Conservation (phyloP, 2,113 vertebrate species). For the Vulpes vulpes region DNA sequence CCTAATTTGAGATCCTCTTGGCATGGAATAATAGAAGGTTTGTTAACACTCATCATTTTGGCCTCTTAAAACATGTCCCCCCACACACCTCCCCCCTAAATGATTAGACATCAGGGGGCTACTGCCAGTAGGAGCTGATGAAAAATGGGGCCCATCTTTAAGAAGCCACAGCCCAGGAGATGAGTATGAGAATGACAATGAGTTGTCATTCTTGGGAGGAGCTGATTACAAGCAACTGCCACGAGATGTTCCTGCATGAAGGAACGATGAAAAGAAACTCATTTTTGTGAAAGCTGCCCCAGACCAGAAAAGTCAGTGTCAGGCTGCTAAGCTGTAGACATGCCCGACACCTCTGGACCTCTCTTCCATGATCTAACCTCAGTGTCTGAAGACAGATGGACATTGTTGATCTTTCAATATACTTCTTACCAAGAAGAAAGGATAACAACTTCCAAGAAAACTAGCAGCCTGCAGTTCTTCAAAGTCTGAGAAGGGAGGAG, state of each 20-base stretch:
- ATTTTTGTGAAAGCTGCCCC: not conserved
- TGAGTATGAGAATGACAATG: not conserved
- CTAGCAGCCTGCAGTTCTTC: not conserved
- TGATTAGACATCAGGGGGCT: not conserved
- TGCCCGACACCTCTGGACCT: not conserved
- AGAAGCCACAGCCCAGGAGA: not conserved
- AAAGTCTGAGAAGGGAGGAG: not conserved
- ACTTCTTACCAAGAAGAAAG: not conserved
- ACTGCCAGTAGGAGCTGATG: not conserved
- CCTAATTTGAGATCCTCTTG: constrained; percentile 39
- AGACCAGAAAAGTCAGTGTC: not conserved
- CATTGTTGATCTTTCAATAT: constrained; percentile 5
- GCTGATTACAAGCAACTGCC: not conserved
- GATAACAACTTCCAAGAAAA: not conserved
- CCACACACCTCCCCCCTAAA: not conserved
- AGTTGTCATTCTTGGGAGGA: not conserved
- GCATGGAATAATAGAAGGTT: not conserved
- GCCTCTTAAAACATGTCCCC: not conserved
- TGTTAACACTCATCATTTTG: constrained; percentile 3
- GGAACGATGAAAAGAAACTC: not conserved
- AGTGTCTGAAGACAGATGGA: not conserved
- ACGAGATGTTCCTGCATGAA: not conserved
- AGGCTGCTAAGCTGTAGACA: not conserved
- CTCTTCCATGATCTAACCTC: not conserved
- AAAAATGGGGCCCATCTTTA: not conserved